Base-by-base conservation (phyloP, 1,140 invertebrate genomes). In the Rhagoletis zephyria region DNA sequence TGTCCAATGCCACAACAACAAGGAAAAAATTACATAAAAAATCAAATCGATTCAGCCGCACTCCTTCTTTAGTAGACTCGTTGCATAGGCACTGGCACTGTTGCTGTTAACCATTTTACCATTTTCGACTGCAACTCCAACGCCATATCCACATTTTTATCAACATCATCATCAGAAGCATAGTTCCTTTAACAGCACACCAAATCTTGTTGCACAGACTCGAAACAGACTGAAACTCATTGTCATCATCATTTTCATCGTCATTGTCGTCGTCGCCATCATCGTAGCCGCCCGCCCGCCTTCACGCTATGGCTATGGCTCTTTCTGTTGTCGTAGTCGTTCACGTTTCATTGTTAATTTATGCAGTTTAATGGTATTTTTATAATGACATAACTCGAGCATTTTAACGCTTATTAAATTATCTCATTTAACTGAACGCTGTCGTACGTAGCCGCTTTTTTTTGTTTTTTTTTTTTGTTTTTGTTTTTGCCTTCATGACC, bases 381-480 rank as follows among this genome's bases (percentile, higher is more conserved):
- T 91, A 92, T 92, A 92, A 92, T 92, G 91, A 92, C 91, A 92
- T 92, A 92, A 92, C 91, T 92, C 91, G 91, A 90, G 90, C 91
- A 92, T 92, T 92, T 92, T 92, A 92, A 92, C 91, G 91, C 91
- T 92, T 92, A 92, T 92, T 92, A 92, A 92, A 92, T 92, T 92
- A 92, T 92, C 91, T 92, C 91, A 92, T 92, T 92, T 92, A 87
- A 85, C 65, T 59, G 86, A 87, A 87, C 85, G 51, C 74, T 59
- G 74, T 48, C 16, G 30, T 81, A 56, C 48, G 74, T 48, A 19
- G 74, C 51, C 51, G 51, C 51, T 56, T 30, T 30, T 30, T 0
- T 30, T 56, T 30, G 0, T 30, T 0, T 30, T 30, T 30, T 30
- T 30, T 30, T 30, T 0, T 30, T 30, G 30, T 30, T 30, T 30